phyloP scores from a whole-genome alignment of 2,888 invertebrate genomes.

The Hypena proboscidalis region DNA sequence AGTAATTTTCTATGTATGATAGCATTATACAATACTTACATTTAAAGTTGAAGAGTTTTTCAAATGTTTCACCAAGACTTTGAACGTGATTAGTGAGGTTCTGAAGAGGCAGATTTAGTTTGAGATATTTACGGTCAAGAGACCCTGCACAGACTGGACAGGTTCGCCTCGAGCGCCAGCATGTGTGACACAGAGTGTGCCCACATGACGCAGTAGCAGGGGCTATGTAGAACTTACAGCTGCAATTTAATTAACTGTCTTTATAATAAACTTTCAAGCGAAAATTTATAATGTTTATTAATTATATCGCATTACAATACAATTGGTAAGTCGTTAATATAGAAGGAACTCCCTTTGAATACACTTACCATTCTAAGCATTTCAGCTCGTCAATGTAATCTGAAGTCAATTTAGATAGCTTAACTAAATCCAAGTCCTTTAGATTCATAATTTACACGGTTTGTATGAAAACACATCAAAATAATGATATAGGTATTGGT shows the following conservation, averaged over 20 bases:
- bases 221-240: constrained; percentile 68
- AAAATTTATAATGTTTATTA: neutral
- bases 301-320: too few species aligned
- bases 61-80: constrained; percentile 56
- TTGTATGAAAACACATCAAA: too few species aligned
- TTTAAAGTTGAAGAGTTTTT: constrained; percentile 64
- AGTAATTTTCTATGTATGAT: too few species aligned
- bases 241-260: constrained; percentile 43
- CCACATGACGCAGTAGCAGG: constrained; percentile 71
- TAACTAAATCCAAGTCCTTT: constrained; percentile 48
- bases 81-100: constrained; percentile 57
- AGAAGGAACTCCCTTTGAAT: too few species aligned
- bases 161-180: constrained; percentile 61
- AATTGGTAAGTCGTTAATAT: neutral
- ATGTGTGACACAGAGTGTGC: constrained; percentile 68
- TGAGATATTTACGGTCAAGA: constrained; percentile 55
- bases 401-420: constrained; percentile 53
- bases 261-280: neutral
- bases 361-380: constrained; percentile 71
- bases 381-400: constrained; percentile 63
- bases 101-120: constrained; percentile 60
- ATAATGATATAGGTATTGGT: too few species aligned
- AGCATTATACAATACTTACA: constrained; percentile 49
- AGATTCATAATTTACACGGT: constrained; percentile 51
- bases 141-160: constrained; percentile 61